A percentile compares a stretch with the other conserved stretches of the same genome.
phyloP scores from a whole-genome alignment of 2,797 vertebrate species.

The Parambassis ranga region DNA sequence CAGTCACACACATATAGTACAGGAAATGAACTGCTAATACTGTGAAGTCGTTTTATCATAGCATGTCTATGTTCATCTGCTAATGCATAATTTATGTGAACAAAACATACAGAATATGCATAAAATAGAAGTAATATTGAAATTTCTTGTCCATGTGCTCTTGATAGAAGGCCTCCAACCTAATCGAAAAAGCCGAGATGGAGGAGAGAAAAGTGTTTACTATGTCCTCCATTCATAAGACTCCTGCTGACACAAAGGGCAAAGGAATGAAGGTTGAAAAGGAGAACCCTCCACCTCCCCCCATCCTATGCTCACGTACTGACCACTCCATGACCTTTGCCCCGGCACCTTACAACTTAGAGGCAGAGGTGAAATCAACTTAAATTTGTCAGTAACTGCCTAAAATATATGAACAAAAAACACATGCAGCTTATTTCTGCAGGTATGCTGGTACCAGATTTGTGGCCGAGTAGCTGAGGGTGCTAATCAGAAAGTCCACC shows the following conservation, averaged over 20 bases:
- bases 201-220: conserved; percentile 84
- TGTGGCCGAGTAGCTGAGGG: conserved; percentile 82
- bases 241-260: conserved; percentile 48
- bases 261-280: conserved; percentile 51
- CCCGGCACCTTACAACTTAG: conserved; percentile 83
- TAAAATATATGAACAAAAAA: no score
- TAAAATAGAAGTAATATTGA: no score
- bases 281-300: conserved; percentile 83
- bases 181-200: conserved; percentile 85
- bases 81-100: no score
- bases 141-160: neutral
- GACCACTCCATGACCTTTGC: conserved; percentile 85
- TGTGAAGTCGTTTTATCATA: no score
- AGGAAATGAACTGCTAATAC: neutral
- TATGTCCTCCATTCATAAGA: conserved; percentile 39
- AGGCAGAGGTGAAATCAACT: conserved; percentile 79
- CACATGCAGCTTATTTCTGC: conserved; percentile 11
- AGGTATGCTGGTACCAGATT: conserved; percentile 94
- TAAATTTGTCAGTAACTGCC: neutral
- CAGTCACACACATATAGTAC: neutral
- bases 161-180: conserved; percentile 82
- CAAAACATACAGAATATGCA: no score
- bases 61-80: no score
- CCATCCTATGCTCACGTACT: conserved; percentile 85
- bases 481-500: conserved; percentile 84